Conservation (phyloP, 2,113 vertebrate species). For the Vidua chalybeata region DNA sequence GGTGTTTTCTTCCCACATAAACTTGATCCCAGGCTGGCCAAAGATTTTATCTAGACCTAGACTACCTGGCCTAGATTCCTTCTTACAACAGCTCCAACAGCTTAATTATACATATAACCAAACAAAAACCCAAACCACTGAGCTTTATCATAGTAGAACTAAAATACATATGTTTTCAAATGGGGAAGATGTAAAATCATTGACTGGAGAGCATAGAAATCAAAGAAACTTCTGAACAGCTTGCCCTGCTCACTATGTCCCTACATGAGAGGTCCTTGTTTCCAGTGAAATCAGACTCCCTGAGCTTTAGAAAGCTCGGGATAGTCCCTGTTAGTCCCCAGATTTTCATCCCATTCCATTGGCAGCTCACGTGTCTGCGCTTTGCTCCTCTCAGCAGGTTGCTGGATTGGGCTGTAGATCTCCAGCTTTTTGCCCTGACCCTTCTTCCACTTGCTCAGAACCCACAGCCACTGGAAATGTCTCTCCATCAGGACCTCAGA, state of each 20-base stretch:
- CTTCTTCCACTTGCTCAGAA: neutral
- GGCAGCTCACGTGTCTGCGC: neutral
- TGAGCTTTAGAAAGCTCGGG: neutral
- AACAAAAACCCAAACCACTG: neutral
- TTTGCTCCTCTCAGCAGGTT: neutral
- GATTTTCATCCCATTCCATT: neutral
- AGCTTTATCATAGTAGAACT: neutral
- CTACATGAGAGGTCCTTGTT: neutral
- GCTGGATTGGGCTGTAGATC: neutral
- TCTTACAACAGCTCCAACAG: neutral
- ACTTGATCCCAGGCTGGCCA: neutral
- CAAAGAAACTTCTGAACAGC: neutral
- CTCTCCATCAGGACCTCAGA: neutral
- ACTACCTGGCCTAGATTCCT: neutral
- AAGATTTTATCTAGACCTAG: neutral
- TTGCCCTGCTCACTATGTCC: neutral
- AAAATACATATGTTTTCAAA: neutral
- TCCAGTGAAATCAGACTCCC: neutral
- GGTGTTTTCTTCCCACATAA: neutral
- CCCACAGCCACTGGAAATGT: neutral
- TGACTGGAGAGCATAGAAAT: neutral
- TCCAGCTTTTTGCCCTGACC: neutral
- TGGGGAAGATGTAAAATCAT: neutral
- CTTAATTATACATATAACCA: neutral
- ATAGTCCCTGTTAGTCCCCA: neutral